Conservation (phyloP, 1,140 invertebrate genomes). For the Contarinia nasturtii region DNA sequence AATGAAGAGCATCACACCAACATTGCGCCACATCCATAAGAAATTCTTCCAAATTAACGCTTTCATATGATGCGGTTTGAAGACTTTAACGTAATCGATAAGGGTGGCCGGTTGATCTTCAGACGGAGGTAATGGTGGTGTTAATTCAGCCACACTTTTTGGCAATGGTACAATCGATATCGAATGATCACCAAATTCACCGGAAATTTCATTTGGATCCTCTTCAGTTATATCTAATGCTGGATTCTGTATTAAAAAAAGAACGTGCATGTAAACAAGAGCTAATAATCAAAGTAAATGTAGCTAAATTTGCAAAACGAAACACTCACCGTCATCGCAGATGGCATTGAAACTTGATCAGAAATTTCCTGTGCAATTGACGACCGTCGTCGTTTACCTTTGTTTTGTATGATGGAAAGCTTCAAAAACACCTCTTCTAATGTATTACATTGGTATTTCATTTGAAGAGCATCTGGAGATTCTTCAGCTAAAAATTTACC, state of each 20-base stretch:
- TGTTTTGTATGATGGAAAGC: conserved; percentile 63
- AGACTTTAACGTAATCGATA: conserved; percentile 38
- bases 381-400: conserved; percentile 52
- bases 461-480: conserved; percentile 58
- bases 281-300: neutral
- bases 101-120: conserved; percentile 28
- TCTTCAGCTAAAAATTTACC: conserved; percentile 82
- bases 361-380: conserved; percentile 55
- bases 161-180: conserved; percentile 37
- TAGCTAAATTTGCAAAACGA: neutral
- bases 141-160: conserved; percentile 37
- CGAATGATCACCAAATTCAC: conserved; percentile 60
- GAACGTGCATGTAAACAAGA: neutral
- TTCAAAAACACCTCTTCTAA: conserved; percentile 88
- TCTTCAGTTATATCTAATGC: conserved; percentile 37
- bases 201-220: conserved; percentile 56
- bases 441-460: conserved; percentile 54
- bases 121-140: conserved; percentile 37
- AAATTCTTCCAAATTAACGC: conserved; percentile 86
- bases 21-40: conserved; percentile 75
- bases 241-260: conserved; percentile 28
- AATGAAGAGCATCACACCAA: conserved; percentile 76
- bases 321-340: conserved; percentile 10
- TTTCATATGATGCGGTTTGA: conserved; percentile 50
- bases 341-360: conserved; percentile 37